phyloP scores from a whole-genome alignment of 2,113 vertebrate genomes.

The Apteryx owenii region DNA sequence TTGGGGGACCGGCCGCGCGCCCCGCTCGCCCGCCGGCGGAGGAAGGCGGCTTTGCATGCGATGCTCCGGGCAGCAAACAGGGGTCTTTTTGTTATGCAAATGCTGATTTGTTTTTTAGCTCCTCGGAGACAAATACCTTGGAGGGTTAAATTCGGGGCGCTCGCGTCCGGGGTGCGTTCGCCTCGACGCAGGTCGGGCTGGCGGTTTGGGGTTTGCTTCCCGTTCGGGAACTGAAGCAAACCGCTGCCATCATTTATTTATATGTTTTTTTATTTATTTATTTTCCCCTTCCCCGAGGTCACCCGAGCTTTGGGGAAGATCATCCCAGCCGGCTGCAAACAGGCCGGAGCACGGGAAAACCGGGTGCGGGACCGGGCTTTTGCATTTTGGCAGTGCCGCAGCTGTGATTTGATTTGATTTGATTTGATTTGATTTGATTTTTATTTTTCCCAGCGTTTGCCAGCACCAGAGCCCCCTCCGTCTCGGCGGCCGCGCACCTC shows the following conservation, averaged over 20 bases:
- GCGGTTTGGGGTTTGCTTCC: background rate
- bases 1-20: background rate
- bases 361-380: background rate
- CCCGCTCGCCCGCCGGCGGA: background rate
- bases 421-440: too few relatives aligned
- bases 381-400: too few relatives aligned
- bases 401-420: too few relatives aligned
- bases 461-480: too few relatives aligned
- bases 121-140: background rate
- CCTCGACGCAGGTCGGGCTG: background rate
- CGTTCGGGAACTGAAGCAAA: background rate
- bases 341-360: background rate
- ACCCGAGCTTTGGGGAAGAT: background rate
- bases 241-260: fast-evolving
- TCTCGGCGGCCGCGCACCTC: background rate
- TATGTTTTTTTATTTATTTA: background rate
- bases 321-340: background rate
- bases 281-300: background rate
- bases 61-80: background rate
- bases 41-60: constrained; percentile 9
- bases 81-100: constrained; percentile 50
- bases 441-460: too few relatives aligned
- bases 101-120: constrained; percentile 26
- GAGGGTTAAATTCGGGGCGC: background rate
- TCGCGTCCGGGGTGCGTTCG: too few relatives aligned